Conservation (phyloP, 2,113 vertebrate genomes). For the Sapayoa aenigma region DNA sequence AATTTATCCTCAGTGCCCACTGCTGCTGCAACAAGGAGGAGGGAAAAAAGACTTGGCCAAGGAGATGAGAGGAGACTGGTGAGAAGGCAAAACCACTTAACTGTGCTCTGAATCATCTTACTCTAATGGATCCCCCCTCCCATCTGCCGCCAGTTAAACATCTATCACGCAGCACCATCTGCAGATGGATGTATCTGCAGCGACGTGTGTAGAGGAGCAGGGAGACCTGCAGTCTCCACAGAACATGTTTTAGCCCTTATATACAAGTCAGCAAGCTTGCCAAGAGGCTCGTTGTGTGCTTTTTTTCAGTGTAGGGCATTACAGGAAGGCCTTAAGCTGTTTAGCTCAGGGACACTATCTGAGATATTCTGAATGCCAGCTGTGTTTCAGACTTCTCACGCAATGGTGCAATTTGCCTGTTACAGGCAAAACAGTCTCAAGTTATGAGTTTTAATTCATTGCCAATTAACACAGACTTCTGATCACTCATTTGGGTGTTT, state of each 20-base stretch:
- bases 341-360: rapidly evolving
- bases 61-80: neutral
- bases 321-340: neutral
- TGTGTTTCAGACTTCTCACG: neutral
- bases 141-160: neutral
- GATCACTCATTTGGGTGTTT: neutral
- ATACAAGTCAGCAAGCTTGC: neutral
- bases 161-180: neutral
- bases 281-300: neutral
- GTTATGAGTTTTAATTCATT: neutral
- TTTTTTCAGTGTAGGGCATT: neutral
- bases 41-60: neutral
- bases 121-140: neutral
- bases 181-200: neutral
- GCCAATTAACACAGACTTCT: neutral
- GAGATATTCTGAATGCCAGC: neutral
- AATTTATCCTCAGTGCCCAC: rapidly evolving
- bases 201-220: neutral
- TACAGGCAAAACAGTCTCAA: neutral
- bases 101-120: neutral
- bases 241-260: neutral
- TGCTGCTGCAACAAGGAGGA: neutral
- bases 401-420: neutral
- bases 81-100: neutral
- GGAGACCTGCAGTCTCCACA: neutral